Base-by-base conservation (phyloP, 35 echinoderm and acorn worm genomes). In the Patiria miniata region DNA sequence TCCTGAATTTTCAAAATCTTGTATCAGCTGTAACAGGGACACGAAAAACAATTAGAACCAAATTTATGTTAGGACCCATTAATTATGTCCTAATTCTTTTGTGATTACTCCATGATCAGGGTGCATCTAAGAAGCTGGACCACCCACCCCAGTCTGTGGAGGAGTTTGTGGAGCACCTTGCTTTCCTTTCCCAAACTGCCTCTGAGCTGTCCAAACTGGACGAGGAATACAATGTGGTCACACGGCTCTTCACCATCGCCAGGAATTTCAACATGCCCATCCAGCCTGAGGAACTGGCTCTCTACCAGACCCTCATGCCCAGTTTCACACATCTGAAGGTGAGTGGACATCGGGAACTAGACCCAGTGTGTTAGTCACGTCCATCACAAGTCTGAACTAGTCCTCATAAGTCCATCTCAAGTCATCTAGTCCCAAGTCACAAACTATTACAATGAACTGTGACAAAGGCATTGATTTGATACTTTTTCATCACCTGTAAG, bases 321-420 rank as follows among this genome's bases (percentile, higher is more conserved):
- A 99, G 93, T 47, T 99, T 99, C 81, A 89, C 94, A 53, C 96
- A 99, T 90, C 84, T 99, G 10, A 99, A 99, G 93, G 96, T 99
- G 83, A 38, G 80, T n/a, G 9, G 42, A 4, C 42, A 47, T 47
- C 12, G 12, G 42, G 42, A 47, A 47, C 42, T 47, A 47, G 42
- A 47, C 42, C 42, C n/a, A n/a, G n/a, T n/a, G n/a, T n/a, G n/a
- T n/a, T n/a, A n/a, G n/a, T n/a, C n/a, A n/a, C n/a, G n/a, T n/a
- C n/a, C n/a, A n/a, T n/a, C n/a, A n/a, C n/a, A n/a, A n/a, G n/a
- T n/a, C n/a, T n/a, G n/a, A n/a, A n/a, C n/a, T n/a, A n/a, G n/a
- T n/a, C n/a, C n/a, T n/a, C n/a, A n/a, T n/a, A n/a, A n/a, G n/a
- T n/a, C n/a, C n/a, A n/a, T n/a, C n/a, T n/a, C n/a, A n/a, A n/a